phyloP scores from a whole-genome alignment of 2,113 vertebrate genomes.

The Brachypteracias leptosomus region DNA sequence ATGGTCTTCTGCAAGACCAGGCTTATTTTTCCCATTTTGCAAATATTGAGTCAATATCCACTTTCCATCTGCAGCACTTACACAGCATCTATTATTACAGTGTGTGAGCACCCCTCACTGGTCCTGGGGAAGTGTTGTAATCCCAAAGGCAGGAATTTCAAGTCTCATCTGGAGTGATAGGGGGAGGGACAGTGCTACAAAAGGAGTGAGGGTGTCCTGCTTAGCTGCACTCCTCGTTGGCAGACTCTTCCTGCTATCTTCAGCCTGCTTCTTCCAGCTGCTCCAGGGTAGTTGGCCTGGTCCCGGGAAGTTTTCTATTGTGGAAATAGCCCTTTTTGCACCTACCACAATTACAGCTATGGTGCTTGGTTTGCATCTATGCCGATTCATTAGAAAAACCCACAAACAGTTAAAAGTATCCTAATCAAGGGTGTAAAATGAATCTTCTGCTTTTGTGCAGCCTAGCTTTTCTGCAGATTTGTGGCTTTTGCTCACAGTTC shows the following conservation, averaged over 20 bases:
- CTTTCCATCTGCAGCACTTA: slow-evolving; percentile 4
- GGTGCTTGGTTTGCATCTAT: neutral
- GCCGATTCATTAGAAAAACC: neutral
- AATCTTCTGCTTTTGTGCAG: neutral
- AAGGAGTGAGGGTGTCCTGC: neutral
- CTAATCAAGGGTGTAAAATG: fast-evolving
- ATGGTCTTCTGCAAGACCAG: neutral
- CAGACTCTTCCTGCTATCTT: neutral
- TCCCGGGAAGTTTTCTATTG: neutral
- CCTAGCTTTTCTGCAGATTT: neutral
- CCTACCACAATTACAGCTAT: neutral
- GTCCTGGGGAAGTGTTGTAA: neutral
- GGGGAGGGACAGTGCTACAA: neutral
- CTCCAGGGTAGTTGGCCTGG: neutral
- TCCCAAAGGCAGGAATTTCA: neutral
- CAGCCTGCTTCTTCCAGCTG: neutral
- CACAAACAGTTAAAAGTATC: neutral
- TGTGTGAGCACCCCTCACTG: neutral
- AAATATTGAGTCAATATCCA: neutral
- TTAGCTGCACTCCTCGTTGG: neutral
- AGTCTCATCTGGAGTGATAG: neutral
- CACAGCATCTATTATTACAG: neutral
- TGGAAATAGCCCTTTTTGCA: neutral
- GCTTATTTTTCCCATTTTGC: slow-evolving; percentile 10
- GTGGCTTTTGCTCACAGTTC: neutral